Base-by-base conservation (phyloP, 1,140 invertebrate genomes). In the Batillaria attramentaria region DNA sequence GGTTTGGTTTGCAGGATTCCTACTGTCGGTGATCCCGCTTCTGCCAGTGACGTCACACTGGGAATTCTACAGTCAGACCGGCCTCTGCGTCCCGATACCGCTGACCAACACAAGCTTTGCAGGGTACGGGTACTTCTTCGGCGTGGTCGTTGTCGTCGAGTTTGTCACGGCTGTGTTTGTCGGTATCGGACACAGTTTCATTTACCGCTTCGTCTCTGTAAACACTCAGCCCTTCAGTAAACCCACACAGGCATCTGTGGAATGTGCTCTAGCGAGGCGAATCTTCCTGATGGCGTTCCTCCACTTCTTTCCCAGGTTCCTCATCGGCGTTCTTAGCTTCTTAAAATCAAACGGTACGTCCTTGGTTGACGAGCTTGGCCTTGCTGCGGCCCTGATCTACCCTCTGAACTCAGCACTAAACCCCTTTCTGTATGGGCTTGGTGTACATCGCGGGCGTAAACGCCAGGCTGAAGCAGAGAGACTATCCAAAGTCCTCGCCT, bases 61-160 rank as follows among this genome's bases (percentile, higher is more conserved):
- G 80, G 16, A 78, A 1, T 35, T 87, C 72, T 85, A 83, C 69
- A 76, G 80, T 1, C 75, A 80, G 37, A 81, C 81, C 6, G 79
- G 74, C 18, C 28, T 84, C 3, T 84, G 84, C 50, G 37, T 86
- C 6, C 79, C 83, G 13, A 65, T 86, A 3, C 84, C 83, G n/a
- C 66, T 86, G 1, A 72, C 82, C 5, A 37, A 66, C 0, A 18
- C 81, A 6, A 46, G 60, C 0, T 57, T 46, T n/a, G 57, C 74
- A 0, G 83, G 83, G 10, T 79, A 79, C 57, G 79, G 83, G 33
- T 84, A 84, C 62, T 57, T 74, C 57, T 77, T 72, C 28, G 66
- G 46, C 10, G 60, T 83, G 3, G 83, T 86, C 16, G 76, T 86
- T 8, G 31, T 79, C 20, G 60, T 79, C 54, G 84, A 83, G 37